Evolutionary conservation across 2,888 invertebrate species (phyloP).

Genomic region (Ophioninae sp.): DNA sequence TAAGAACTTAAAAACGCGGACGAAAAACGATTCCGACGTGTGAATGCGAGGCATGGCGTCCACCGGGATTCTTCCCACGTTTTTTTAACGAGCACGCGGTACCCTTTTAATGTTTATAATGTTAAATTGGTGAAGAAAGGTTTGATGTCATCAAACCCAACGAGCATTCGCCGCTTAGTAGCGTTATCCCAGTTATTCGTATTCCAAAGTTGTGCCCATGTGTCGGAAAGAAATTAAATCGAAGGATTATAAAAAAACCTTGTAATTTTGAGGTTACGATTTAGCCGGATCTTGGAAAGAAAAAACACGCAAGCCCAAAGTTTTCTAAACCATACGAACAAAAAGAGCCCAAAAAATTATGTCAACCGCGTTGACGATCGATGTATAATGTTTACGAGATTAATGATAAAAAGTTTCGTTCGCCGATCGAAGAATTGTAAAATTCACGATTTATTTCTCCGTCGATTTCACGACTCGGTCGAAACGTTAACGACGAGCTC

Average conservation of each 20-base stretch:
- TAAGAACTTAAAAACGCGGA: too few species aligned
- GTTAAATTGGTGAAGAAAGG: neutral
- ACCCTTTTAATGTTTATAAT: neutral
- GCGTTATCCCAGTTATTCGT: neutral
- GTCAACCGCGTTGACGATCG: constrained; percentile 28
- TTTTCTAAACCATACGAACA: neutral
- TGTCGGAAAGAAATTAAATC: neutral
- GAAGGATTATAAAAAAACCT: neutral
- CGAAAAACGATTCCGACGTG: too few species aligned
- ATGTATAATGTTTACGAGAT: constrained; percentile 47
- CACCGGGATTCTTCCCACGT: neutral
- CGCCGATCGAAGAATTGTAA: constrained; percentile 2
- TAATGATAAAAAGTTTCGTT: constrained; percentile 29
- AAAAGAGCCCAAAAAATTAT: neutral
- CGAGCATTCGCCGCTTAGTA: neutral
- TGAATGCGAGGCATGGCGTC: too few species aligned
- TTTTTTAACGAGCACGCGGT: constrained; percentile 1
- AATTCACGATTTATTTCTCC: neutral
- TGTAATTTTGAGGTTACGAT: constrained; percentile 27
- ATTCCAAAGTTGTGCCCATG: neutral
- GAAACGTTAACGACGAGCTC: constrained; percentile 66
- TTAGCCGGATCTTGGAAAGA: constrained; percentile 17
- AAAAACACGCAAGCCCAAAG: neutral
- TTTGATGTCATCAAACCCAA: neutral
- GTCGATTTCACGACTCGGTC: constrained; percentile 45